These are phyloP conservation scores for Glossosoma conforme DNA, from an alignment of 1,140 invertebrate species.

Conservation along the genomic window DNA sequence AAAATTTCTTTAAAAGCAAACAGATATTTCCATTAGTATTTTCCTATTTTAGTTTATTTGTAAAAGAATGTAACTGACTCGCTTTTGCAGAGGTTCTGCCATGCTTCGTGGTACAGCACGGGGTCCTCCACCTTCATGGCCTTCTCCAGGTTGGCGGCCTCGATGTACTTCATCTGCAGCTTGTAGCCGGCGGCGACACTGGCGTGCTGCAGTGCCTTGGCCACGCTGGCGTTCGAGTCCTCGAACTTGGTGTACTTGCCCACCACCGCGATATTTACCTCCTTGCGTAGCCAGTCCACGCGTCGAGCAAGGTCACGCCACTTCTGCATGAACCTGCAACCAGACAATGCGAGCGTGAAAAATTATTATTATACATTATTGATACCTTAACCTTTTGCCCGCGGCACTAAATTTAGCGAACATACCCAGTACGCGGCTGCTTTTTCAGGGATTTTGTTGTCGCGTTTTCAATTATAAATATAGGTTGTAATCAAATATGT, in stretches of 20 bases:
- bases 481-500: too few relatives aligned
- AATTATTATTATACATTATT: too few relatives aligned
- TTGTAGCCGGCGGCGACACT: conserved; percentile 78
- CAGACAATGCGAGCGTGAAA: too few relatives aligned
- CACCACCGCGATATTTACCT: conserved; percentile 91
- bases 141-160: conserved; percentile 84
- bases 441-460: too few relatives aligned
- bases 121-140: conserved; percentile 67
- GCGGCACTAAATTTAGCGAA: too few relatives aligned
- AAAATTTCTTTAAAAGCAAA: too few relatives aligned
- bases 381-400: too few relatives aligned
- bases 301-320: conserved; percentile 88
- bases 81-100: conserved; percentile 84
- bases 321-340: conserved; percentile 72
- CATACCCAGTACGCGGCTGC: too few relatives aligned
- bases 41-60: too few relatives aligned
- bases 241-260: conserved; percentile 97
- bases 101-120: conserved; percentile 87
- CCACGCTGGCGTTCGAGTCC: conserved; percentile 95
- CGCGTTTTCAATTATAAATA: too few relatives aligned
- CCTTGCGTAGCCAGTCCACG: conserved; percentile 71
- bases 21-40: too few relatives aligned
- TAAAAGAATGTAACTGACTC: conserved; percentile 66
- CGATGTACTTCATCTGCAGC: conserved; percentile 85
- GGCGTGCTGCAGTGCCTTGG: conserved; percentile 92